Evolutionary conservation across 2,797 vertebrate genomes (phyloP), one percentile per base, ranked within the genome.

Genomic region (Eupleurogrammus muticus): DNA sequence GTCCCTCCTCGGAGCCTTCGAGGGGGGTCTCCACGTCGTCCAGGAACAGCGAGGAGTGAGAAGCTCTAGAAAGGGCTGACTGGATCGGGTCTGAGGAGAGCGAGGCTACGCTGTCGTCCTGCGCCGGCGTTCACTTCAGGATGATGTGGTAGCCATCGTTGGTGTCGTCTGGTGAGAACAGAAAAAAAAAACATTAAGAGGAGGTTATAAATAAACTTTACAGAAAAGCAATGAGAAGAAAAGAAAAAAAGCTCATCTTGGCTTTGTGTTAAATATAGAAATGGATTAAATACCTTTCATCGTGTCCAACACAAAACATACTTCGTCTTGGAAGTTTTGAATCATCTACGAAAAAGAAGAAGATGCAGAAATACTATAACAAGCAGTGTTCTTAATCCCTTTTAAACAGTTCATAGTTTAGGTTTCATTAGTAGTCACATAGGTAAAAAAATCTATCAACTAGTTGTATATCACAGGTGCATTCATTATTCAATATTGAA

Each of bases 321-420:
- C 94, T 89, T 99, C 98, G 44, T 99, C 97, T 85, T 97, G 97
- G 91, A 99, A 98, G 88, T 99, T 99, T 87, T 97, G 97, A 81
- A 99, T 98, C 98, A 99, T 99, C 98, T 99, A 92, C 71, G 21
- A 11, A 44, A 44, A 55, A 65, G 24, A 71, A n/a, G 66, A 24
- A 1, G 28, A 63, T 5, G 23, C 9, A 23, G 14, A 47, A 49
- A 10, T 20, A 14, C n/a, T n/a, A 14, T 44, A 17, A 44, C 12
- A 16, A 1, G 40, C 40, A 44, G 40, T 1, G 13, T 4, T 17
- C 3, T 28, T 28, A 3, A 28, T 28, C 28, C 6, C 28, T 28
- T 28, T 28, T 28, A n/a, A n/a, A n/a, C n/a, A n/a, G n/a, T n/a
- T n/a, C n/a, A n/a, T n/a, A n/a, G n/a, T n/a, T n/a, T n/a, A n/a